phyloP scores from a whole-genome alignment of 2,797 vertebrate species.

The Microcaecilia unicolor region DNA sequence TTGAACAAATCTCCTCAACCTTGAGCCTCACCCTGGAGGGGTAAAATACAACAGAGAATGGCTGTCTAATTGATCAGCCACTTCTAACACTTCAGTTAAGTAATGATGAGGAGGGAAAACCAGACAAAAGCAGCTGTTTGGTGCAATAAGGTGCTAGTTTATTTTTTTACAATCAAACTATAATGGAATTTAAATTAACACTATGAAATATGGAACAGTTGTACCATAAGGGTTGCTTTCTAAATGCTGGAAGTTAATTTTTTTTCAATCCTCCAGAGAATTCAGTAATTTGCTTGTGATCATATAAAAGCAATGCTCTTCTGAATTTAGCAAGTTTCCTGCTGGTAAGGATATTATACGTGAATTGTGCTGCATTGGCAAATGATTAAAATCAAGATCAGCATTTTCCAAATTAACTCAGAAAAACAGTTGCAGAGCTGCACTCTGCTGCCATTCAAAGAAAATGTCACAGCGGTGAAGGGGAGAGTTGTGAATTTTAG shows the following conservation, averaged over 20 bases:
- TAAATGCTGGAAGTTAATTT: constrained; percentile 3
- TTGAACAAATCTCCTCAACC: constrained; percentile 14
- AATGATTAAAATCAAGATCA: constrained; percentile 41
- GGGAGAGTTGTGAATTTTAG: too few relatives aligned
- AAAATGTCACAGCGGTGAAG: too few relatives aligned
- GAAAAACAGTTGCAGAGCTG: constrained; percentile 3
- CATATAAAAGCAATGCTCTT: constrained; percentile 32
- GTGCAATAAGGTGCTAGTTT: constrained; percentile 25
- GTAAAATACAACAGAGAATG: neutral
- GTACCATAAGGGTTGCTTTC: constrained; percentile 4
- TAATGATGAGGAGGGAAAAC: neutral
- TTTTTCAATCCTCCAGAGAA: constrained; percentile 30
- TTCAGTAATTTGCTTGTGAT: constrained; percentile 35
- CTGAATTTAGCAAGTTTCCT: constrained; percentile 38
- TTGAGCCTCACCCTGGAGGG: constrained; percentile 5
- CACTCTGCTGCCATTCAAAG: constrained; percentile 29
- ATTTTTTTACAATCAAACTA: constrained; percentile 28
- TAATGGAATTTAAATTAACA: constrained; percentile 33
- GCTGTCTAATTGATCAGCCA: too few relatives aligned
- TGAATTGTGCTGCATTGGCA: constrained; percentile 48
- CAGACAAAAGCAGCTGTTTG: constrained; percentile 22
- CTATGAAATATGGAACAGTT: constrained; percentile 24
- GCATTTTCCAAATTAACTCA: constrained; percentile 43
- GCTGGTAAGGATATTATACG: constrained; percentile 33
- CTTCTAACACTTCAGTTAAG: too few relatives aligned